Evolutionary conservation across 2,888 invertebrate genomes (phyloP).

Genomic region (Eutolmus rufibarbis): DNA sequence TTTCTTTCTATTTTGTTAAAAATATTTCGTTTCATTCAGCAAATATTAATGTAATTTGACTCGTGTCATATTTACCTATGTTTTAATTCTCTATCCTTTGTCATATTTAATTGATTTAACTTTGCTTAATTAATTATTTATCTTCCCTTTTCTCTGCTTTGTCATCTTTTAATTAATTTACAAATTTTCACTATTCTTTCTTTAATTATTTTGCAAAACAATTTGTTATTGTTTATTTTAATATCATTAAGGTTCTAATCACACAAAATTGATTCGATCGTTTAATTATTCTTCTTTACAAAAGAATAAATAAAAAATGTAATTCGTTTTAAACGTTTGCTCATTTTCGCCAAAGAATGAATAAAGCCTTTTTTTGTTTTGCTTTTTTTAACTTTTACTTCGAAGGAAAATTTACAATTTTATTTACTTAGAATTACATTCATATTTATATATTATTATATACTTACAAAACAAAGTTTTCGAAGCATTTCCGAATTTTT

Average conservation of each 20-base stretch:
- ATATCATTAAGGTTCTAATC: neutral
- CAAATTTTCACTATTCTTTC: neutral
- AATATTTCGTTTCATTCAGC: slow-evolving; percentile 27
- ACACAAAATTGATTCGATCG: neutral
- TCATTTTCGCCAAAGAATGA: neutral
- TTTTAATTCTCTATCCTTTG: neutral
- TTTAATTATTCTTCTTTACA: neutral
- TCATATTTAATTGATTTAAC: slow-evolving; percentile 15
- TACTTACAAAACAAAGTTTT: neutral
- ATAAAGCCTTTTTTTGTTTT: neutral
- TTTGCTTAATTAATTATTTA: neutral
- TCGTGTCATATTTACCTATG: neutral
- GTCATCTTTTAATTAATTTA: neutral
- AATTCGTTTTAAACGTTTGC: neutral
- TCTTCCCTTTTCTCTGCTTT: neutral
- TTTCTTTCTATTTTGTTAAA: slow-evolving; percentile 17
- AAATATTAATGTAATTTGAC: slow-evolving; percentile 28
- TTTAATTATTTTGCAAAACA: neutral
- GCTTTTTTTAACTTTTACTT: neutral
- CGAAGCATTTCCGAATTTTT: neutral
- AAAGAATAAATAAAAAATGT: neutral
- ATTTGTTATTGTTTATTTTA: neutral
- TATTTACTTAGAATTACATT: neutral
- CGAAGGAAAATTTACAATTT: neutral
- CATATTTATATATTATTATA: neutral